Conservation (phyloP, 2,113 vertebrate species). For the Furnarius figulus region DNA sequence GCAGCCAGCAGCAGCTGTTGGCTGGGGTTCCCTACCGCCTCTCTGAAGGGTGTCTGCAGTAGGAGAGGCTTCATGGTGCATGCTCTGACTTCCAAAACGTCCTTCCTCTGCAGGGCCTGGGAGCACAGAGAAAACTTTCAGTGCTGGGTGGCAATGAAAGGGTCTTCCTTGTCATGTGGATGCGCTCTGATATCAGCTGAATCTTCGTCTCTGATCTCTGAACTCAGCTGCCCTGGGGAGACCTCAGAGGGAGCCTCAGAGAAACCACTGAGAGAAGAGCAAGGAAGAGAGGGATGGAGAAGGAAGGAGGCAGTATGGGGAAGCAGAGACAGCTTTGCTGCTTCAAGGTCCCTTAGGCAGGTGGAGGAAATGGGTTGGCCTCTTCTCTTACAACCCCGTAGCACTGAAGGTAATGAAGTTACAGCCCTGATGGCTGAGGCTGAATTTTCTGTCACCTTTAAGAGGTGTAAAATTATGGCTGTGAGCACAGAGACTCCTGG, state of each 20-base stretch:
- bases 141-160: not conserved
- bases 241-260: not conserved
- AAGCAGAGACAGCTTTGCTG: not conserved
- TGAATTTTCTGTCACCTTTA: not conserved
- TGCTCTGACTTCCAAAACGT: not conserved
- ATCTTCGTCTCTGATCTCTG: too few relatives aligned
- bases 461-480: not conserved
- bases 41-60: not conserved
- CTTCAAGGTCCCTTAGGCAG: not conserved
- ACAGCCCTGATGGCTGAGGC: not conserved
- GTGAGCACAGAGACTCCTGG: not conserved
- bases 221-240: not conserved
- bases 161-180: not conserved
- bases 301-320: not conserved
- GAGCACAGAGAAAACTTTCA: not conserved
- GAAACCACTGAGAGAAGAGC: not conserved
- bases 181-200: not conserved
- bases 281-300: not conserved
- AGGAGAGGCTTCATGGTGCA: fast-evolving
- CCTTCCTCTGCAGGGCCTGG: not conserved
- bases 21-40: not conserved
- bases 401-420: not conserved
- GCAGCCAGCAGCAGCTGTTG: not conserved
- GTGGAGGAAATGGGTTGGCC: not conserved
- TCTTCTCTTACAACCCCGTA: not conserved